A percentile compares a stretch with the other conserved stretches of the same genome.
These are phyloP conservation scores for Musca domestica DNA, from an alignment of 1,140 invertebrate genomes.

Conservation along the genomic window DNA sequence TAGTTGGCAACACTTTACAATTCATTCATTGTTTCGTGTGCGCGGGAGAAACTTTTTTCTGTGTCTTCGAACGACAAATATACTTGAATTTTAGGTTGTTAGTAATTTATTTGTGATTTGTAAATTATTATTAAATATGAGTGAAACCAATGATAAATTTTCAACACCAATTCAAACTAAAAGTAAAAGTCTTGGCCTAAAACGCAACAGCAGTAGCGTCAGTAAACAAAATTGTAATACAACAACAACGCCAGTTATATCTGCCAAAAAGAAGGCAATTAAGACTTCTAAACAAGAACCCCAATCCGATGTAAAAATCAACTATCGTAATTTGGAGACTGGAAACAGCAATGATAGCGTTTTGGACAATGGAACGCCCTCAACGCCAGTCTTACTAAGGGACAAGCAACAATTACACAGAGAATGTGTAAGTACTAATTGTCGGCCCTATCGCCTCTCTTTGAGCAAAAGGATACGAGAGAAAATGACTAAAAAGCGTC, in stretches of 20 bases:
- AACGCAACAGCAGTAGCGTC: not conserved
- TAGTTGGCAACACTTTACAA: too few species aligned
- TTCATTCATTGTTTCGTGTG: too few species aligned
- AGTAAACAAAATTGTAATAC: not conserved
- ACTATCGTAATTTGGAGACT: slow-evolving; percentile 5
- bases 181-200: not conserved
- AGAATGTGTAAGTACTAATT: slow-evolving; percentile 26
- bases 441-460: slow-evolving; percentile 35
- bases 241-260: not conserved
- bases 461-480: slow-evolving; percentile 27
- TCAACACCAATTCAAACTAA: not conserved
- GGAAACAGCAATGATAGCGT: not conserved
- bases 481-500: slow-evolving; percentile 34
- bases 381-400: not conserved
- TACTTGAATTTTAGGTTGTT: too few species aligned
- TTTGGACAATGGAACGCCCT: not conserved
- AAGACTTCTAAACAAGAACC: not conserved
- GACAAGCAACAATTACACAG: not conserved
- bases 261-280: not conserved
- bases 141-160: not conserved
- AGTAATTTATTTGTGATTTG: too few species aligned
- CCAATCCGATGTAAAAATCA: slow-evolving; percentile 17
- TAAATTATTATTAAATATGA: not conserved
- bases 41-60: too few species aligned
- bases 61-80: too few species aligned